Base-by-base conservation (phyloP, 2,797 vertebrate species). In the Borostomias antarcticus region DNA sequence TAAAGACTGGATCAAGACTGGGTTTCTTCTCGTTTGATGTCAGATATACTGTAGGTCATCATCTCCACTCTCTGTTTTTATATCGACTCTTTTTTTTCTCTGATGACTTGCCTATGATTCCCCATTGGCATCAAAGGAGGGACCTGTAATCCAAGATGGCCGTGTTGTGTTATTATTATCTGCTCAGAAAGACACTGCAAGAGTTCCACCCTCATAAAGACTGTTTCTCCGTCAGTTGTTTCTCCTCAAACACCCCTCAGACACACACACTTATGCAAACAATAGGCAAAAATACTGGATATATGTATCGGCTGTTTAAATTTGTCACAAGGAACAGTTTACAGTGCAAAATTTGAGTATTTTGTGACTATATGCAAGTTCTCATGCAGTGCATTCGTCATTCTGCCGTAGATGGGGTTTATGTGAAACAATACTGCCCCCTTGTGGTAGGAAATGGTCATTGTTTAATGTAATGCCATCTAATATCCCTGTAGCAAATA, bases 231-330 rank as follows among this genome's bases (percentile, higher is more conserved):
- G 33, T 60, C 65, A 50, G 50, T 40, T 67, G 8, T 68, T 71
- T 53, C 58, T 67, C 25, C 64, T 53, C 64, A 59, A 73, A n/a
- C n/a, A n/a, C n/a, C 33, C 67, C 53, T 78, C 37, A 58, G 58
- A 28, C 79, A 77, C 80, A 82, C 66, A 82, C 82, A 73, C 73
- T 74, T 76, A 83, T 84, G 79, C 81, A 81, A 82, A 74, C 66
- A 57, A 70, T 71, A 67, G 71, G 59, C 72, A 75, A 65, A 21
- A 10, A 23, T 2, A 19, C 0, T 1, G 9, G 19, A 23, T 51
- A 62, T 40, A 56, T 48, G 33, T 45, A 59, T 59, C 57, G 40
- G 51, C 54, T 69, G 60, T 68, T 62, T n/a, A 29, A 56, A 32
- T 30, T 56, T 2, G 17, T 59, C 37, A 48, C 35, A 23, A 52